phyloP scores from a whole-genome alignment of 2,113 vertebrate genomes.

The Bubo bubo region DNA sequence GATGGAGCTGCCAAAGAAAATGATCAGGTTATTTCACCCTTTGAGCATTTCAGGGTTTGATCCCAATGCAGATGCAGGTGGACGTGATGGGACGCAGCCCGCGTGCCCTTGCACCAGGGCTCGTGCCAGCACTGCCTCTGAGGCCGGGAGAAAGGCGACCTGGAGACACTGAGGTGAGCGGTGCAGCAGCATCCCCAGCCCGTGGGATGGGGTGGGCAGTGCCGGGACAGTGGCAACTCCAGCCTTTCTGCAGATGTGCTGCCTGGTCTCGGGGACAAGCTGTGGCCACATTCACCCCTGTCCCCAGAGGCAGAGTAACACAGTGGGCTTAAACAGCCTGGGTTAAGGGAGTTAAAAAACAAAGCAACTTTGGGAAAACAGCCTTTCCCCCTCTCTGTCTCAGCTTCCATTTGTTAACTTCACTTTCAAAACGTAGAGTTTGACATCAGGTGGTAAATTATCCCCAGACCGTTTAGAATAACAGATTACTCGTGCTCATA shows the following conservation, averaged over 20 bases:
- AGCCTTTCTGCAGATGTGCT: not conserved
- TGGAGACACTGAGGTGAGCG: rapidly evolving
- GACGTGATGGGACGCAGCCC: not conserved
- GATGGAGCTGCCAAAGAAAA: not conserved
- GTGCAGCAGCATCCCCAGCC: not conserved
- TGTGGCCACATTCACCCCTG: not conserved
- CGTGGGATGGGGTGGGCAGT: not conserved
- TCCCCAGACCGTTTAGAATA: not conserved
- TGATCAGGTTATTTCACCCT: not conserved
- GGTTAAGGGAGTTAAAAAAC: not conserved
- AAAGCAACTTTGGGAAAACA: not conserved
- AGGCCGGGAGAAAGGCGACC: not conserved
- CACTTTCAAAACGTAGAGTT: not conserved
- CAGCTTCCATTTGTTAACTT: not conserved
- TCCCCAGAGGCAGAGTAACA: not conserved
- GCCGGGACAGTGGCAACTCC: not conserved
- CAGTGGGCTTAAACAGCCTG: not conserved
- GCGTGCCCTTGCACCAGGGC: rapidly evolving
- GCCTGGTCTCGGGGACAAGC: rapidly evolving
- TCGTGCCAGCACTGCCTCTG: not conserved
- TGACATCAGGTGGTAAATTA: not conserved
- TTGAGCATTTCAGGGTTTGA: not conserved
- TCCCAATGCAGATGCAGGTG: not conserved
- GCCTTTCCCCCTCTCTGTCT: not conserved
- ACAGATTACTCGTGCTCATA: not conserved